phyloP scores from a whole-genome alignment of 2,797 vertebrate genomes.

The Fringilla coelebs region DNA sequence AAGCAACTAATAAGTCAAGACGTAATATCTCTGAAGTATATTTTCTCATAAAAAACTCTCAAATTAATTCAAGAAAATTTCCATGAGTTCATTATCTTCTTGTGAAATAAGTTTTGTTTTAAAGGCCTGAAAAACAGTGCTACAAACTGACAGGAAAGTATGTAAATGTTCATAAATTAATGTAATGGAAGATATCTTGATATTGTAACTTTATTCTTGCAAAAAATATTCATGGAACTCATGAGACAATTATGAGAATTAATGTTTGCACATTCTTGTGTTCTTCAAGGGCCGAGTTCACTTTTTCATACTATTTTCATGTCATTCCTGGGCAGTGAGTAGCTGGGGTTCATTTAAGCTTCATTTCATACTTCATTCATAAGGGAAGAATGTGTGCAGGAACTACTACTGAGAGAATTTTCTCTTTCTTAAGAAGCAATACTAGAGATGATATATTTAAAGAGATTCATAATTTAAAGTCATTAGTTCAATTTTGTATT shows the following conservation, averaged over 20 bases:
- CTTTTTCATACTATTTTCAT: background rate
- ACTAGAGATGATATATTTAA: rapidly evolving
- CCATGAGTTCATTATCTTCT: background rate
- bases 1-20: background rate
- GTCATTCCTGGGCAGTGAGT: background rate
- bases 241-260: background rate
- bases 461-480: background rate
- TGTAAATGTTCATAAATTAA: background rate
- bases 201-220: background rate
- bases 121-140: background rate
- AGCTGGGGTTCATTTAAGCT: background rate
- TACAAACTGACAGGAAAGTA: background rate
- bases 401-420: background rate
- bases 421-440: background rate
- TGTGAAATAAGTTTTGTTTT: background rate
- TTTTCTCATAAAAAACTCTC: background rate
- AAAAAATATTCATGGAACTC: background rate
- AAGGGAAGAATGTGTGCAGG: background rate
- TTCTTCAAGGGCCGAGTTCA: background rate
- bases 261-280: background rate
- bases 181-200: background rate
- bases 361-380: background rate
- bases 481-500: background rate
- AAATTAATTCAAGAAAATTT: background rate
- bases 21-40: background rate